Evolutionary conservation across 2,113 vertebrate species (phyloP), one percentile per base, ranked within the genome.

Genomic region (Mus musculus): DNA sequence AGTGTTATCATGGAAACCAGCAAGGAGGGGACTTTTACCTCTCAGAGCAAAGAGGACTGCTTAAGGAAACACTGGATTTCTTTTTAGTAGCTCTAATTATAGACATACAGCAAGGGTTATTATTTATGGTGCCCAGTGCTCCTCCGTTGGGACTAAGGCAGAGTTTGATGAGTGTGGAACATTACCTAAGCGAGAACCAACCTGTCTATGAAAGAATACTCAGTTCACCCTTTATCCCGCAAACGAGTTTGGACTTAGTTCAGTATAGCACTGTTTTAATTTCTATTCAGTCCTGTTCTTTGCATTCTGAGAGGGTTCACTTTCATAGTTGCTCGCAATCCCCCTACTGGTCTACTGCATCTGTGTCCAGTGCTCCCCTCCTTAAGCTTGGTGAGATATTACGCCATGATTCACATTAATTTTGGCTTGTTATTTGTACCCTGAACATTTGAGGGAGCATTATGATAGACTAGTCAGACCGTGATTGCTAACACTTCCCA

Each of bases 11-110:
- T 28, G 63, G 28, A 82, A 94, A 56, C 24, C 9, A 49, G 65
- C 30, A 28, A 90, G 71, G 75, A 81, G 28, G 54, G 22, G 63
- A 56, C 56, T 91, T 3, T 86, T 42, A 36, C 65, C 94, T 42
- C 69, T 42, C 69, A 17, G 78, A 52, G n/a, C 24, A 59, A 39
- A 93, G 61, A 54, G 9, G 24, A 28, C 24, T 46, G 30, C 3
- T 88, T 88, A 92, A 97, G 17, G 30, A 94, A 95, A 88, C 49
- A 86, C 52, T 78, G 46, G 42, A 65, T 67, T 36, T 75, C 56
- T 12, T 46, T 65, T 95, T 24, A 52, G 69, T 6, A 67, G 20
- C 71, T 33, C 22, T 63, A 88, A 88, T 14, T 71, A 2, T 9
- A 95, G 67, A 61, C 20, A 49, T 49, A 82, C 63, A 22, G 30